Evolutionary conservation across 2,113 vertebrate species (phyloP).

Genomic region (Sciurus niger): DNA sequence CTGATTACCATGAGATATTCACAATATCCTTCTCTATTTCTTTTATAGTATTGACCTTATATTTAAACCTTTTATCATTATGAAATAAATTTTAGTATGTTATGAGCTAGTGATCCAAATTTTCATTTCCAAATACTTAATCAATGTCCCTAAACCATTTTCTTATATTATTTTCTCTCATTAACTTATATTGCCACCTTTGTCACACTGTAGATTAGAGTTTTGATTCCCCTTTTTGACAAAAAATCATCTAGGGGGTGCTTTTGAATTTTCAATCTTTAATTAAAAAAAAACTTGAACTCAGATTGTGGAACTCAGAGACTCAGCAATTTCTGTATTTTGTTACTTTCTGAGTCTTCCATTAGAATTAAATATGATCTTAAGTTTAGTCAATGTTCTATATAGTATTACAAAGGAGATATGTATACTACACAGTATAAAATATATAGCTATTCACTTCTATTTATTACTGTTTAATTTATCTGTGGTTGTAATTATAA

Average conservation of each 20-base stretch:
- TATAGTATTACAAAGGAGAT: neutral
- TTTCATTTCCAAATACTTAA: slow-evolving; percentile 14
- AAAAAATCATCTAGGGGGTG: neutral
- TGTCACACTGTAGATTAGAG: neutral
- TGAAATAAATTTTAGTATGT: slow-evolving; percentile 3
- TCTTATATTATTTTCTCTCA: neutral
- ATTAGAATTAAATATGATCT: slow-evolving; percentile 13
- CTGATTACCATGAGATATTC: neutral
- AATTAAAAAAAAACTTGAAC: neutral
- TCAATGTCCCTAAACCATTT: neutral
- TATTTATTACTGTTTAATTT: slow-evolving; percentile 36
- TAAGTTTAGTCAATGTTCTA: slow-evolving; percentile 4
- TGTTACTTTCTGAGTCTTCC: slow-evolving; percentile 23
- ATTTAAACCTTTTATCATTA: neutral
- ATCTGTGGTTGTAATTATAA: neutral
- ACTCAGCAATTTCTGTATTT: neutral
- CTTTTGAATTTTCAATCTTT: slow-evolving; percentile 20
- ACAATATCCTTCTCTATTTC: neutral
- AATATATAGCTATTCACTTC: neutral
- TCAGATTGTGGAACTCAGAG: neutral
- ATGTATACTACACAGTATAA: neutral
- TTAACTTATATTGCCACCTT: slow-evolving; percentile 1
- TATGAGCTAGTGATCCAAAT: neutral
- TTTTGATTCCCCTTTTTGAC: slow-evolving; percentile 25
- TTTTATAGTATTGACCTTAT: neutral